Conservation (phyloP, 2,113 vertebrate species). For the Thamnophis sirtalis region DNA sequence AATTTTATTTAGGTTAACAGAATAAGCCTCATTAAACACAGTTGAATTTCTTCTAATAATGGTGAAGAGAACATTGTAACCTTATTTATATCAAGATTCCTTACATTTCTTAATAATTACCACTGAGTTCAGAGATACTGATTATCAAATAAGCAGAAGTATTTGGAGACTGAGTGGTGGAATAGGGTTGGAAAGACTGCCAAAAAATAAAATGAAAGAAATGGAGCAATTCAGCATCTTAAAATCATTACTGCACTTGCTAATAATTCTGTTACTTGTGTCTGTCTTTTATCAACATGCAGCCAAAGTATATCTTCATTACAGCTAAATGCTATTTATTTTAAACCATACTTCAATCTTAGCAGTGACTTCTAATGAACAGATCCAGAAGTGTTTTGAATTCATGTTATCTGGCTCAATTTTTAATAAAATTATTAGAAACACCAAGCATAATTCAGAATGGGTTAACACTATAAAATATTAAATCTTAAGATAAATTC, state of each 20-base stretch:
- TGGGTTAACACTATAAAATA: conserved; percentile 2
- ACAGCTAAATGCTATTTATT: neutral
- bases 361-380: neutral
- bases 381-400: neutral
- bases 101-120: neutral
- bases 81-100: neutral
- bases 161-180: neutral
- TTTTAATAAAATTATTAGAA: neutral
- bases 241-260: neutral
- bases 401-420: neutral
- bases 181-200: too few relatives aligned
- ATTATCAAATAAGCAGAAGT: neutral
- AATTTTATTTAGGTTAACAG: neutral
- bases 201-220: neutral
- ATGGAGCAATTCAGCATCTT: neutral
- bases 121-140: neutral
- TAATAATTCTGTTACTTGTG: neutral
- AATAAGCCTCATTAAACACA: neutral
- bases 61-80: neutral
- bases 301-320: neutral
- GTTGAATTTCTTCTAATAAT: neutral
- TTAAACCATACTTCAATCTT: neutral
- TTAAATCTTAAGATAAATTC: conserved; percentile 35
- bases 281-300: neutral
- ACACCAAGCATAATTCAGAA: conserved; percentile 25